Conservation (phyloP, 2,113 vertebrate species). For the Beaufortia kweichowensis region DNA sequence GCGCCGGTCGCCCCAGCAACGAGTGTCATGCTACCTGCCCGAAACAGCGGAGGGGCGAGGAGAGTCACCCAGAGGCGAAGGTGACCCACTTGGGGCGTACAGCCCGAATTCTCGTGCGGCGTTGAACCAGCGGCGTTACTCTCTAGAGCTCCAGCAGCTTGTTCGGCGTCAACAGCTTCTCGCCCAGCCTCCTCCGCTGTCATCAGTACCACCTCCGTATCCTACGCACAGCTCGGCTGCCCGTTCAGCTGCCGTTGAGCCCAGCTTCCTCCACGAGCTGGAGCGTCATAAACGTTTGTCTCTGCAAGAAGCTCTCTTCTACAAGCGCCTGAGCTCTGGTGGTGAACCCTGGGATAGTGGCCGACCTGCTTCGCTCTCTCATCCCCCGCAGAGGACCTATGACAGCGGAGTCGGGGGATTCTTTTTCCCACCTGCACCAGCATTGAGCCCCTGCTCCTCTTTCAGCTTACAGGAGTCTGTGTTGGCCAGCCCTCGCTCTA, state of each 20-base stretch:
- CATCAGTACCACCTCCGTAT: slow-evolving; percentile 65
- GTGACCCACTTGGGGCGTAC: slow-evolving; percentile 58
- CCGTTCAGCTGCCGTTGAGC: slow-evolving; percentile 60
- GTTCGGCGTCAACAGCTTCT: slow-evolving; percentile 74
- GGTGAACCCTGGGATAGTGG: slow-evolving; percentile 75
- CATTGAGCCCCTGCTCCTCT: slow-evolving; percentile 76
- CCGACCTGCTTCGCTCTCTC: slow-evolving; percentile 72
- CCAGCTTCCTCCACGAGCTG: slow-evolving; percentile 69
- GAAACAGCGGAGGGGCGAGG: slow-evolving; percentile 64
- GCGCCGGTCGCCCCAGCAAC: slow-evolving; percentile 70
- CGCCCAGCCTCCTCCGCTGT: slow-evolving; percentile 70
- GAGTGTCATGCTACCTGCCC: slow-evolving; percentile 70
- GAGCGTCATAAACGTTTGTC: slow-evolving; percentile 80
- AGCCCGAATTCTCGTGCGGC: slow-evolving; percentile 62
- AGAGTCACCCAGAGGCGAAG: slow-evolving; percentile 65
- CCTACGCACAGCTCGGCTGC: slow-evolving; percentile 46
- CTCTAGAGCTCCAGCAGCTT: slow-evolving; percentile 78
- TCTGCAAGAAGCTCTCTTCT: slow-evolving; percentile 76
- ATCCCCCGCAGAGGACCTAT: slow-evolving; percentile 65
- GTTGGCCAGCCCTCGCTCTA: slow-evolving; percentile 81
- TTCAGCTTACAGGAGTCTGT: slow-evolving; percentile 79
- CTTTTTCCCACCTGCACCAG: slow-evolving; percentile 67
- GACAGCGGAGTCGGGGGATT: slow-evolving; percentile 66
- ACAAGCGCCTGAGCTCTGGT: slow-evolving; percentile 74
- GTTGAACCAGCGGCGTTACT: slow-evolving; percentile 74